Evolutionary conservation across 1,140 invertebrate species (phyloP), one percentile per base, ranked within the genome.

Genomic region (Mycetomoellerius zeteki): DNA sequence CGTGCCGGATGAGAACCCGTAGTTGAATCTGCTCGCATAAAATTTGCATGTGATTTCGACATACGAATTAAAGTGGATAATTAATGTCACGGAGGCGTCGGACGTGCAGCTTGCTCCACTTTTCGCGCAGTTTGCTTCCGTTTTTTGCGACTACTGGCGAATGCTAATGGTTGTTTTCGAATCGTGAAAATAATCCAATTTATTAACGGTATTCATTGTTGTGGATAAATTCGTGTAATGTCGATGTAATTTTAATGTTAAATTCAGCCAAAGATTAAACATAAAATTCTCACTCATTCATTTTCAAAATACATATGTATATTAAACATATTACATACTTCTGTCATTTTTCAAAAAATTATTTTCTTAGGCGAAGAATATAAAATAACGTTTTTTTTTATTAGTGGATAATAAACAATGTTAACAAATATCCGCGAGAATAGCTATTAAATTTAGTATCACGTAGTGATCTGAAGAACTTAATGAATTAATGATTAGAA

Each of bases 61-160:
- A 30, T 56, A 58, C 24, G 37, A 65, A 78, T 64, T 78, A 50
- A 30, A 77, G 58, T 77, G 37, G 33, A 77, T 77, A 43, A 77
- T 77, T 77, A 77, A 12, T 77, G 37, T 62, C 37, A 47, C 24
- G 75, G 33, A 60, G 54, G 37, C 37, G 56, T n/a, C 19, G 27
- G 19, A 43, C 65, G n/a, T 8, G 16, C 27, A 50, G 1, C n/a
- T 19, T 54, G 19, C 30, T 65, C 6, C 24, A 78, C 24, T 78
- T 78, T 67, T 67, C 33, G 33, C 8, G 37, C 14, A 14, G 16
- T 10, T 1, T n/a, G 24, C 3, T 64, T 78, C 33, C 19, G 43
- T 64, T 78, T 64, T 78, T 47, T n/a, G 16, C 7, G 24, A 78
- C 10, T 27, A 50, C 3, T 19, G 24, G n/a, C 58, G 27, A 62